Percentiles rank a stretch among this genome's conserved stretches.
Conservation (phyloP, 2,888 invertebrate species). For the Zelleria hepariella region DNA sequence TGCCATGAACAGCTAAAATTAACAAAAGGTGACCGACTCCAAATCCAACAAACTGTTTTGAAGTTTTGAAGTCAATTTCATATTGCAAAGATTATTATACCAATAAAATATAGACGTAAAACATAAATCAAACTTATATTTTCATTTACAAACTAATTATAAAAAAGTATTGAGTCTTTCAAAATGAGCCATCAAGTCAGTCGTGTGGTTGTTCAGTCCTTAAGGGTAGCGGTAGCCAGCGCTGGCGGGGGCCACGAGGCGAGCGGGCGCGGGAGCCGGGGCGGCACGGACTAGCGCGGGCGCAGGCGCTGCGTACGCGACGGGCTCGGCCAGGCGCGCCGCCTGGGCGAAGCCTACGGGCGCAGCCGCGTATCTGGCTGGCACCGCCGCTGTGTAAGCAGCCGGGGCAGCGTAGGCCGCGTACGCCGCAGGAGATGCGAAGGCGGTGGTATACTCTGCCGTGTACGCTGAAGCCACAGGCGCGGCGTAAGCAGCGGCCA, state of each 20-base stretch:
- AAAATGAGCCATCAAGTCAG: conserved; percentile 33
- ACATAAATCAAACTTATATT: conserved; percentile 23
- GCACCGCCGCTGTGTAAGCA: conserved; percentile 42
- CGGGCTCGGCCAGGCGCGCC: conserved; percentile 65
- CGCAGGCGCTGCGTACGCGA: background rate
- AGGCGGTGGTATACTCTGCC: conserved; percentile 10
- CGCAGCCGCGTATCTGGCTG: conserved; percentile 9
- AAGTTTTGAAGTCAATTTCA: no score
- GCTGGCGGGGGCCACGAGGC: conserved; percentile 69
- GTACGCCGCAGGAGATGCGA: conserved; percentile 76
- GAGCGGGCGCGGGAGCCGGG: conserved; percentile 71
- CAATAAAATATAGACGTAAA: background rate
- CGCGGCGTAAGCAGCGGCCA: conserved; percentile 21
- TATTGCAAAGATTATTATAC: no score
- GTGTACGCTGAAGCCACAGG: conserved; percentile 10
- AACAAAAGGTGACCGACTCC: no score
- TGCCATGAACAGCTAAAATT: no score
- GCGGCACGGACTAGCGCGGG: conserved; percentile 25
- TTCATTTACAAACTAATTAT: conserved; percentile 21
- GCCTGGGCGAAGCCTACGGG: conserved; percentile 14
- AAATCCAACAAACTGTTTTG: no score
- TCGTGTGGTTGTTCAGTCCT: conserved; percentile 31
- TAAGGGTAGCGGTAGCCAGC: conserved; percentile 56
- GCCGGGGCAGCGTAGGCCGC: conserved; percentile 73
- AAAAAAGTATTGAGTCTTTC: conserved; percentile 19